Conservation (phyloP, 2,113 vertebrate genomes). For the Thunnus maccoyii region DNA sequence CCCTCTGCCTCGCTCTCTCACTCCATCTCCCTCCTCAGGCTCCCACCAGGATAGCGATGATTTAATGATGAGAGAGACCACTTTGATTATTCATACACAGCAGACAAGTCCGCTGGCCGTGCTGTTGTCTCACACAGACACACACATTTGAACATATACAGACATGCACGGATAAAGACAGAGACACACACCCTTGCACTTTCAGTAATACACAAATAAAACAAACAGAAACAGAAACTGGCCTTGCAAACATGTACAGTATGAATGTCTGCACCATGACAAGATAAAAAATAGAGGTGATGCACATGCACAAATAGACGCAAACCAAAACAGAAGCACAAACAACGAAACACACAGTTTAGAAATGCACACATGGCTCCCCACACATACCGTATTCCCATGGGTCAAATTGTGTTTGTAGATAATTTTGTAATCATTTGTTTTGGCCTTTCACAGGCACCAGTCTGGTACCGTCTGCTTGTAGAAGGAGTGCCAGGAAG, state of each 20-base stretch:
- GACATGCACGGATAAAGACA: slow-evolving; percentile 12
- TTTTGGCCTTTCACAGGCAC: slow-evolving; percentile 35
- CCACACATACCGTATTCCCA: not conserved
- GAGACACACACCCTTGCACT: slow-evolving; percentile 16
- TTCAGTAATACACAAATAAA: slow-evolving; percentile 40
- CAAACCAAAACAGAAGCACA: slow-evolving; percentile 21
- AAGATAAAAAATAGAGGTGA: slow-evolving; percentile 17
- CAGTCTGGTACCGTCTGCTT: slow-evolving; percentile 1
- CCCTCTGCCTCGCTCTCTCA: slow-evolving; percentile 60
- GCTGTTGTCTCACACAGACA: slow-evolving; percentile 67
- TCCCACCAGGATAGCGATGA: slow-evolving; percentile 77
- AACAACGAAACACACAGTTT: slow-evolving; percentile 6
- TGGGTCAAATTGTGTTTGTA: slow-evolving; percentile 32
- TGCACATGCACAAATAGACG: slow-evolving; percentile 33
- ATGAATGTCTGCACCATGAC: slow-evolving; percentile 18
- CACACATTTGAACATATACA: slow-evolving; percentile 45
- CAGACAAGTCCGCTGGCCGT: slow-evolving; percentile 76
- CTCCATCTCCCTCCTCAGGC: slow-evolving; percentile 71
- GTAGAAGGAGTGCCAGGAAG: slow-evolving; percentile 23
- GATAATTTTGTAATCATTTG: slow-evolving; percentile 48
- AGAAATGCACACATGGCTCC: slow-evolving; percentile 10
- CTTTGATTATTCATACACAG: slow-evolving; percentile 88
- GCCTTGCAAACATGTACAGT: slow-evolving; percentile 22
- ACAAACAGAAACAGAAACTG: slow-evolving; percentile 21
- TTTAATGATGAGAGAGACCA: slow-evolving; percentile 86